Evolutionary conservation across 2,888 invertebrate species (phyloP), one percentile per base, ranked within the genome.

Genomic region (Metalampra italica): DNA sequence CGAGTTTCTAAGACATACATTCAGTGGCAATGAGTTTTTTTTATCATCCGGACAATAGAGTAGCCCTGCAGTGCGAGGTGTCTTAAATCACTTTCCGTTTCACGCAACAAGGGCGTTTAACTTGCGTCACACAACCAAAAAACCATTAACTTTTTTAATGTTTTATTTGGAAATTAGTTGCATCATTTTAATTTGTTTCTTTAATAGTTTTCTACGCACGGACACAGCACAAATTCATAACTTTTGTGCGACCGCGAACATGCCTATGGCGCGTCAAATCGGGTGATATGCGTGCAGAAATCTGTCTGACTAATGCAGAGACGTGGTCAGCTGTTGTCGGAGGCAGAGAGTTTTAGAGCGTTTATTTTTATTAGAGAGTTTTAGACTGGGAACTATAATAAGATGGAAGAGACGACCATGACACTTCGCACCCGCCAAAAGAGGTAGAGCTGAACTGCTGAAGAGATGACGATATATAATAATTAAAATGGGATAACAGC

Each of bases 201-300:
- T 46, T 58, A 52, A 56, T 55, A 58, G 56, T 58, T 75, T 67
- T 71, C 57, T 62, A 78, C 71, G 73, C 77, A 75, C 70, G 75
- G 54, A 70, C 50, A 54, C 50, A 54, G 55, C 60, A 57, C 50
- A 55, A 60, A 57, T 58, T 52, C 54, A 60, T 59, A 57, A 66
- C 64, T 39, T 49, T 42, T 67, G 64, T 64, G 53, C 54, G 55
- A 59, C 62, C 60, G 61, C 63, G 64, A 64, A 62, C 51, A n/a
- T 57, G 54, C 66, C 63, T 67, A 62, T 52, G 55, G 65, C 72
- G 68, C 58, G 55, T 66, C 76, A 52, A 79, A 80, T 79, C 59
- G 45, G 64, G 51, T 57, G 61, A 64, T 69, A 66, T 63, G 69
- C 76, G 64, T 78, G 68, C 73, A 76, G 56, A 47, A 51, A 58